Conservation (phyloP, 92 coral and sea anemone species). For the Chrysogorgia sp. region DNA sequence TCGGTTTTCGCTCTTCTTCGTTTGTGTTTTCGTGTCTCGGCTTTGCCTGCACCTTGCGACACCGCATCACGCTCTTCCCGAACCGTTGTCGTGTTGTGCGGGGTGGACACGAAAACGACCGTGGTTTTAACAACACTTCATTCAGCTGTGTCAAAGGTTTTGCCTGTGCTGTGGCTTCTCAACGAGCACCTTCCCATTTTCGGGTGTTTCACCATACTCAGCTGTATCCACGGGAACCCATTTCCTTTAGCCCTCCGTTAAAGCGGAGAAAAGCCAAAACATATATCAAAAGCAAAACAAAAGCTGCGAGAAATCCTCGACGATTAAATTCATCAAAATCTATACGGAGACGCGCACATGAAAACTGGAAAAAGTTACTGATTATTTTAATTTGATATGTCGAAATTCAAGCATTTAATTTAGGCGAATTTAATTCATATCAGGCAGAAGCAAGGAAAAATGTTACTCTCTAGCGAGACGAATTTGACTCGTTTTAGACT, state of each 20-base stretch:
- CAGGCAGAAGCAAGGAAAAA: no score
- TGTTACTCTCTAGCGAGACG: no score
- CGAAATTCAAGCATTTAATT: no score
- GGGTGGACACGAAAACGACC: constrained; percentile 25
- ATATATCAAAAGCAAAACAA: background rate
- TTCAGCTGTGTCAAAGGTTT: background rate
- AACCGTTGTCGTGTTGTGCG: background rate
- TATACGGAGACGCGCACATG: no score
- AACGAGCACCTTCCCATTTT: background rate
- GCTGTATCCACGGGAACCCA: background rate
- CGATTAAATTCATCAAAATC: no score
- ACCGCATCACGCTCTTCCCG: background rate
- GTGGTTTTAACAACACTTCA: background rate
- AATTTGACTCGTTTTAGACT: no score
- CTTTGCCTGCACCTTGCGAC: background rate
- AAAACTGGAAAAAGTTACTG: no score
- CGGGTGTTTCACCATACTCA: background rate
- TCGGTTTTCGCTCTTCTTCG: constrained; percentile 20
- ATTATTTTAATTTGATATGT: no score
- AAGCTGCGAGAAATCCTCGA: constrained; percentile 13
- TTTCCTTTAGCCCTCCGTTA: background rate
- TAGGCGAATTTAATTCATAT: no score
- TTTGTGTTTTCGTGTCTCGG: background rate
- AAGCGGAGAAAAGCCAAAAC: background rate
- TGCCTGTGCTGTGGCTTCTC: constrained; percentile 7